These are phyloP conservation scores for Platichthys stellatus DNA, from an alignment of 2,113 vertebrate genomes.

Conservation along the genomic window DNA sequence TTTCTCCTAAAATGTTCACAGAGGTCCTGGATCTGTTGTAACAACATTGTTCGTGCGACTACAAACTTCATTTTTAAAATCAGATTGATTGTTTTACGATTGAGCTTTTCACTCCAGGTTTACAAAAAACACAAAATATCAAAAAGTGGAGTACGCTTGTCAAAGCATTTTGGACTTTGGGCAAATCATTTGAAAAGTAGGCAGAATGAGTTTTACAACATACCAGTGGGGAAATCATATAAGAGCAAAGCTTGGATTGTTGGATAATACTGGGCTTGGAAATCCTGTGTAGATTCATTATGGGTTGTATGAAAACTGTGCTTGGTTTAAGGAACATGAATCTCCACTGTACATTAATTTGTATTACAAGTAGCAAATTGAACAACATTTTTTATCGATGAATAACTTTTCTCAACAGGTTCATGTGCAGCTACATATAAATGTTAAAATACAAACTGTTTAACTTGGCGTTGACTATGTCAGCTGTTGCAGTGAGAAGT, in stretches of 20 bases:
- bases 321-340: constrained; percentile 10
- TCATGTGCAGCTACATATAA: constrained; percentile 47
- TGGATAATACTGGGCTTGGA: constrained; percentile 25
- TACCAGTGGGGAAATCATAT: constrained; percentile 12
- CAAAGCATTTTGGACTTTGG: constrained; percentile 42
- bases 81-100: constrained; percentile 26
- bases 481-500: constrained; percentile 37
- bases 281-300: neutral
- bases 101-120: constrained; percentile 31
- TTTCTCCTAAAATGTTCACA: constrained; percentile 65
- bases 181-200: constrained; percentile 57
- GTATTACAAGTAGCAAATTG: constrained; percentile 28
- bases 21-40: constrained; percentile 27
- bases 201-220: constrained; percentile 30
- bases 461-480: constrained; percentile 60
- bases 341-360: constrained; percentile 3
- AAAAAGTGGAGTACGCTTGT: constrained; percentile 24
- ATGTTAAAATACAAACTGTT: constrained; percentile 64
- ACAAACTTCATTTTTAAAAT: constrained; percentile 32
- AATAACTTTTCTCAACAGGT: constrained; percentile 20
- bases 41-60: constrained; percentile 27
- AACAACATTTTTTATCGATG: constrained; percentile 31
- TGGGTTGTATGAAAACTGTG: neutral
- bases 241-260: constrained; percentile 16
- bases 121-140: constrained; percentile 43